Conservation (phyloP, 2,113 vertebrate genomes). For the Chrysochloris asiatica region DNA sequence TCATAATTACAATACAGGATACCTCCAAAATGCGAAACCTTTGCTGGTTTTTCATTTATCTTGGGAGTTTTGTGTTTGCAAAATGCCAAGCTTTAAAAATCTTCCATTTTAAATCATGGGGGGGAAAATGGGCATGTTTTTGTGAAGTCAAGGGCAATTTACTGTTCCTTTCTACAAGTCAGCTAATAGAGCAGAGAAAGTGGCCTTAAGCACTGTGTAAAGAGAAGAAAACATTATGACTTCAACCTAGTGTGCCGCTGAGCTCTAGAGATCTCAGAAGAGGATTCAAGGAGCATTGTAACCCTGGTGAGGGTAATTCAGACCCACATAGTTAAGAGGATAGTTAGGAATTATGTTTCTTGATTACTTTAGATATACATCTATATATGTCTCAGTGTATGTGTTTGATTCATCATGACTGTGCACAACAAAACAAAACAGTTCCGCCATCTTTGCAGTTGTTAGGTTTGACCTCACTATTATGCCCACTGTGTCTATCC, state of each 20-base stretch:
- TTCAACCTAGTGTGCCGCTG: constrained; percentile 30
- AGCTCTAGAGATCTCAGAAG: constrained; percentile 5
- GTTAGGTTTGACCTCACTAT: neutral
- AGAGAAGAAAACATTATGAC: constrained; percentile 55
- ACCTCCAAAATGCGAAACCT: constrained; percentile 1
- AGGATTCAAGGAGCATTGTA: neutral
- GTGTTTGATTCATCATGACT: neutral
- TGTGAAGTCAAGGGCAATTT: constrained; percentile 75
- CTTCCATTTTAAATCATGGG: constrained; percentile 73
- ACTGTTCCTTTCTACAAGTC: constrained; percentile 63
- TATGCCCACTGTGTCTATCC: neutral
- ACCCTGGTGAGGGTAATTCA: constrained; percentile 4
- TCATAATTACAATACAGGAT: constrained; percentile 56
- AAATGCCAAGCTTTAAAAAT: constrained; percentile 72
- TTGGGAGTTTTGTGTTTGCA: constrained; percentile 70
- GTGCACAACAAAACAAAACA: too few relatives aligned
- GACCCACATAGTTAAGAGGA: neutral
- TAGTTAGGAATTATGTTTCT: constrained; percentile 21
- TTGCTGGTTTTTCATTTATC: constrained; percentile 71
- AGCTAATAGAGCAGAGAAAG: constrained; percentile 73
- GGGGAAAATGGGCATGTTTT: constrained; percentile 55
- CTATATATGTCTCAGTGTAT: neutral
- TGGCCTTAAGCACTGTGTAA: constrained; percentile 64
- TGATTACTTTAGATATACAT: neutral
- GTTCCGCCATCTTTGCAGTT: neutral